Conservation (phyloP, 2,797 vertebrate species). For the Melanotaenia parkinsoni region DNA sequence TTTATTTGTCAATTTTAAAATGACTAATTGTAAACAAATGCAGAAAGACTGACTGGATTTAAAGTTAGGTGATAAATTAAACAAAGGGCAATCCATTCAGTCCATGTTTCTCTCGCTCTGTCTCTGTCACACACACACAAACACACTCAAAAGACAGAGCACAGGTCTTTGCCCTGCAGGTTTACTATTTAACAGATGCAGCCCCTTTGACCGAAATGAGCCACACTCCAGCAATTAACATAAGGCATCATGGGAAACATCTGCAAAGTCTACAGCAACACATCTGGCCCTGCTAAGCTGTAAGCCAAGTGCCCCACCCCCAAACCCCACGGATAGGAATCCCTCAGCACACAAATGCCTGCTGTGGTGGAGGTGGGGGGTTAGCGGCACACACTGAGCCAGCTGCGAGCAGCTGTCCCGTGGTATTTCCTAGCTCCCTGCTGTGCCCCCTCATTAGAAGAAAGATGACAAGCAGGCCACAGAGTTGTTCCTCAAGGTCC, state of each 20-base stretch:
- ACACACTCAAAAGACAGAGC: slow-evolving; percentile 18
- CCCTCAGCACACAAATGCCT: slow-evolving; percentile 25
- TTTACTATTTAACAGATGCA: slow-evolving; percentile 56
- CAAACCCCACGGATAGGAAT: slow-evolving; percentile 13
- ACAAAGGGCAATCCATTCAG: not conserved
- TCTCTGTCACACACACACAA: not conserved
- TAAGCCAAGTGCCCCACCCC: slow-evolving; percentile 46
- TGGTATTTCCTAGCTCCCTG: slow-evolving; percentile 56
- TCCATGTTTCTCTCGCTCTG: not conserved
- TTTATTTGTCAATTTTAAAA: not conserved
- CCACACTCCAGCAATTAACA: slow-evolving; percentile 70
- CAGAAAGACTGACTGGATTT: not conserved
- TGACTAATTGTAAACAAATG: not conserved
- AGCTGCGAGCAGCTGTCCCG: slow-evolving; percentile 59
- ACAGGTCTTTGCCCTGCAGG: slow-evolving; percentile 45
- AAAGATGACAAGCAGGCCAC: slow-evolving; percentile 69
- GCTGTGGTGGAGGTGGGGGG: not conserved
- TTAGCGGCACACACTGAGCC: slow-evolving; percentile 24
- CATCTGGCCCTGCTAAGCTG: slow-evolving; percentile 68
- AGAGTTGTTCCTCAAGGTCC: slow-evolving; percentile 62
- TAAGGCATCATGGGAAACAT: slow-evolving; percentile 74
- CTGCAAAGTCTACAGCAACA: slow-evolving; percentile 64
- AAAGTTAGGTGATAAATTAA: not conserved
- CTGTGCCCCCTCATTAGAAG: slow-evolving; percentile 70
- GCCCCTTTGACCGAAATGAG: slow-evolving; percentile 69